Evolutionary conservation across 2,888 invertebrate species (phyloP), one percentile per base, ranked within the genome.

Genomic region (Zelleria hepariella): DNA sequence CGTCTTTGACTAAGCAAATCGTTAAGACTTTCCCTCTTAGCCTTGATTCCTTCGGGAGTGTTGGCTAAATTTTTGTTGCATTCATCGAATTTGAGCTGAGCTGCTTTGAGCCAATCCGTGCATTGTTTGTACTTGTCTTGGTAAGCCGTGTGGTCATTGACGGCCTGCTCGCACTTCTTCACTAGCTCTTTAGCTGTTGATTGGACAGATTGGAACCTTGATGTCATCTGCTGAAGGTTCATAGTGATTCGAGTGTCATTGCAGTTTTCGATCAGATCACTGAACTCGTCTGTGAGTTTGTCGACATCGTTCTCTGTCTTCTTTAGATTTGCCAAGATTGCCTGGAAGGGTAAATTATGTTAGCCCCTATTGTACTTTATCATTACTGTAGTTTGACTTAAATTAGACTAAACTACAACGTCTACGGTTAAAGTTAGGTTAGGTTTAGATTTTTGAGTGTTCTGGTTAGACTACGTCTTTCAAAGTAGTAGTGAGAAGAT

Each of bases 131-230:
- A 96, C 68, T 96, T 96, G 0, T 95, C 94, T 69, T 93, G 92
- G 72, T 94, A 97, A 0, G 91, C 88, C 62, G 92, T 92, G 67
- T 97, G 96, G 72, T 96, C 96, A 59, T 91, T 90, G 0, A 95
- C 93, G 5, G 96, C 94, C 85, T 96, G 95, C 70, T 97, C 96
- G 71, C 96, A 97, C 82, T 97, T 97, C 78, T 96, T 96, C 0
- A 96, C 92, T 27, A 97, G 92, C 80, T 97, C 97, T 83, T 95
- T 96, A 1, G 96, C 94, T 0, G 97, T 96, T 0, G 94, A 92
- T 78, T 96, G 96, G 56, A 97, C 93, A 0, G 96, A 94, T 77
- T 97, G 96, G 86, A 96, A 97, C 61, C 97, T 90, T 5, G 96
- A 96, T 1, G 95, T 94, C 62, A 97, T 93, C 79, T 97, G 97